Evolutionary conservation across 2,113 vertebrate genomes (phyloP), one percentile per base, ranked within the genome.

Genomic region (Salvator merianae): DNA sequence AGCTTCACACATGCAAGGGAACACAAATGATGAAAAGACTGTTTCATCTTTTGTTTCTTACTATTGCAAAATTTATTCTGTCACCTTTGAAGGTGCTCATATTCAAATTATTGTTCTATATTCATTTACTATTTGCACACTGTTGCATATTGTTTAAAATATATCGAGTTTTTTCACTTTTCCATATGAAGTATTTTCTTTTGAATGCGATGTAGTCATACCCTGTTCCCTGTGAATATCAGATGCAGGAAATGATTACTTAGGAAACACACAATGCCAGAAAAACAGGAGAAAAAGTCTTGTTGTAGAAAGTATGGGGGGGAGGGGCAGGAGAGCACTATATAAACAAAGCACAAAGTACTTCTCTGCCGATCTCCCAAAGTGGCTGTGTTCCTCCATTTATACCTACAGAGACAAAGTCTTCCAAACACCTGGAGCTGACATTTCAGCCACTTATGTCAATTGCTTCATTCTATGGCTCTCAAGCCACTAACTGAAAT

Each of bases 251-350:
- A 93, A 53, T 1, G 22, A 84, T 32, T 72, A 62, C 80, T 84
- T 82, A 76, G 28, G 28, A 55, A 87, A 78, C 12, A 88, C 40
- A 88, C 30, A 87, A 66, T 66, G 53, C 79, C 75, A 86, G 22
- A 86, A 68, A 7, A 89, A 32, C n/a, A 90, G 91, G 50, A 66
- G 65, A 72, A 91, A 68, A 79, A 50, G 6, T 6, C 30, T 81
- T 85, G 72, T 34, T 5, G 69, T 50, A 18, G 82, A 83, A 93
- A 85, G 18, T 55, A 16, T 55, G 6, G 14, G 53, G 3, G 43
- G 12, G 24, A 53, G 70, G 9, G 79, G 9, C 34, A 2, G 14
- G 30, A 53, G n/a, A 90, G 89, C 73, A 9, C 50, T 62, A 28
- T 13, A 26, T 72, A 80, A 38, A 30, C 53, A 47, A 72, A 9